Percentiles rank a stretch among this genome's conserved stretches.
Evolutionary conservation across 2,113 vertebrate species (phyloP).

Genomic region (Sterna hirundo): DNA sequence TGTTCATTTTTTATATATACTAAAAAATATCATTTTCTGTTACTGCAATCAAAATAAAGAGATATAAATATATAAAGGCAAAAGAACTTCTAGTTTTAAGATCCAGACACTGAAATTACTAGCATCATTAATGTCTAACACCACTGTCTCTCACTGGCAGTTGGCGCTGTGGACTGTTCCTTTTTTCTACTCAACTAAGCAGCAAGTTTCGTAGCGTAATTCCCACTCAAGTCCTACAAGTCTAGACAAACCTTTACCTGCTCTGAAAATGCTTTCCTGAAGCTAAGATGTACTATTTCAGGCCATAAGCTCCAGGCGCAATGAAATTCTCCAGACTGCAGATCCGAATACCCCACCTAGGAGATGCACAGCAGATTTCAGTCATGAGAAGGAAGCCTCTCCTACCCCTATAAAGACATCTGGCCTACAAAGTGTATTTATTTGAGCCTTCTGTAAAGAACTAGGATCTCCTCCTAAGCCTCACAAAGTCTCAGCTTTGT

Average conservation of each 20-base stretch:
- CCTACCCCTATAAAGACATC: background rate
- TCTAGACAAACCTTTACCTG: background rate
- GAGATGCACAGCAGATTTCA: background rate
- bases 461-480: background rate
- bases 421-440: background rate
- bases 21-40: background rate
- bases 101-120: background rate
- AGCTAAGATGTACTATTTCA: background rate
- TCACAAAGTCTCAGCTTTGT: background rate
- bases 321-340: background rate
- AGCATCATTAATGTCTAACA: background rate
- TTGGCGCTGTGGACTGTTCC: background rate
- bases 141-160: background rate
- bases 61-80: background rate
- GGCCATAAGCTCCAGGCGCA: background rate
- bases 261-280: background rate
- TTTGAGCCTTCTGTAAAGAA: background rate
- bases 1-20: conserved; percentile 18
- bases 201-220: background rate
- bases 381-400: background rate
- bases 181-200: background rate
- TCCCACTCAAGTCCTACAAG: background rate
- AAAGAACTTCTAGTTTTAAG: background rate
- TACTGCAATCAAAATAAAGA: conserved; percentile 20
- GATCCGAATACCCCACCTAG: background rate